These are phyloP conservation scores for Hydrophis major DNA, from an alignment of 2,797 vertebrate genomes.

Conservation along the genomic window DNA sequence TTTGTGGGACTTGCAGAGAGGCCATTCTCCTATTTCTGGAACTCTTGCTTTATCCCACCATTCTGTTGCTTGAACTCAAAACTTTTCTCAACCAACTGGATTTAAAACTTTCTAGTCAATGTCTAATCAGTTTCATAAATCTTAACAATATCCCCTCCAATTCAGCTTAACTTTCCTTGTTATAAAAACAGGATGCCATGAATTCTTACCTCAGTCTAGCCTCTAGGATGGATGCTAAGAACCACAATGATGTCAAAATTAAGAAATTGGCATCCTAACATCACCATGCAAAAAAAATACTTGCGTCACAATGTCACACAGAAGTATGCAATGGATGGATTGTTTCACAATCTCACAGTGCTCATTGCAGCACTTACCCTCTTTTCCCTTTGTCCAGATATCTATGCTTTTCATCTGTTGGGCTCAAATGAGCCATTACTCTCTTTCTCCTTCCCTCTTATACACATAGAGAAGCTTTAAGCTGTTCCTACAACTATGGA, in stretches of 20 bases:
- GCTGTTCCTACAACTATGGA: background rate
- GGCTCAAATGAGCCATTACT: background rate
- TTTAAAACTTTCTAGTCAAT: background rate
- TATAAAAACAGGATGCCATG: background rate
- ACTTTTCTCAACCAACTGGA: background rate
- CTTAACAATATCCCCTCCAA: background rate
- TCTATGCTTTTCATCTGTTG: background rate
- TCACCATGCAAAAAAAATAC: background rate
- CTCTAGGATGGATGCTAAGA: background rate
- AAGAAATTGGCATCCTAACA: background rate
- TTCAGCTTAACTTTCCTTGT: background rate
- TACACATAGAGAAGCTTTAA: background rate
- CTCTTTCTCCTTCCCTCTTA: background rate
- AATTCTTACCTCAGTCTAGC: background rate
- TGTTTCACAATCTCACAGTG: background rate
- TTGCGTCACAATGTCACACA: background rate
- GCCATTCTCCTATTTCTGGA: background rate
- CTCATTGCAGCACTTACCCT: background rate
- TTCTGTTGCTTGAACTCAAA: background rate
- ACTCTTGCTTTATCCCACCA: background rate
- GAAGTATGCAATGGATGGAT: background rate
- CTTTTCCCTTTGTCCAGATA: background rate
- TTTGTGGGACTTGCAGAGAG: background rate
- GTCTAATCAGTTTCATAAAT: background rate
- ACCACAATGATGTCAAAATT: background rate